A percentile compares a stretch with the other conserved stretches of the same genome.
Conservation (phyloP, 2,797 vertebrate genomes). For the Myotis pilosus region DNA sequence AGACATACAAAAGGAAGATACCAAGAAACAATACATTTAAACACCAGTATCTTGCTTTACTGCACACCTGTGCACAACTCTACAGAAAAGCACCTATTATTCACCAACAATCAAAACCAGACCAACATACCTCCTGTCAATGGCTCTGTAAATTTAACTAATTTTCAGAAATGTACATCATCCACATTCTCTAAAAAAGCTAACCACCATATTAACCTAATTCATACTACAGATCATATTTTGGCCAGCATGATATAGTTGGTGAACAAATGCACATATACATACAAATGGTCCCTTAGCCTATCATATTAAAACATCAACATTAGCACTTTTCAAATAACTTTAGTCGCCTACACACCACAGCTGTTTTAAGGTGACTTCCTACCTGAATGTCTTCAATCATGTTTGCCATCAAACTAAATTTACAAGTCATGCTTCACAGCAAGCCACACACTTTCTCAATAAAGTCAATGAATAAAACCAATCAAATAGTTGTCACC, state of each 20-base stretch:
- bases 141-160: constrained; percentile 93
- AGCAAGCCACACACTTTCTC: constrained; percentile 89
- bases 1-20: constrained; percentile 99
- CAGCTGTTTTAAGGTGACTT: constrained; percentile 92
- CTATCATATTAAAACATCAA: constrained; percentile 84
- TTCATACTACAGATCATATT: constrained; percentile 91
- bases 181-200: constrained; percentile 93
- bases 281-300: constrained; percentile 84
- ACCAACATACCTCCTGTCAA: constrained; percentile 96
- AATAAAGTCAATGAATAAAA: constrained; percentile 88
- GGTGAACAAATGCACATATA: constrained; percentile 91
- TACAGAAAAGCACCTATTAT: constrained; percentile 97
- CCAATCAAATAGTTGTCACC: constrained; percentile 92
- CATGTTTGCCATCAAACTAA: constrained; percentile 88
- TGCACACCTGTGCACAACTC: constrained; percentile 97
- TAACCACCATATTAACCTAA: constrained; percentile 94
- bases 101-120: constrained; percentile 98
- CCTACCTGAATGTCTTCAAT: constrained; percentile 91
- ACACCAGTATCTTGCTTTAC: constrained; percentile 97
- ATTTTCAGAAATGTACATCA: constrained; percentile 93
- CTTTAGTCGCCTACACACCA: constrained; percentile 87
- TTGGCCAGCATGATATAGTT: constrained; percentile 93
- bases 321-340: constrained; percentile 83
- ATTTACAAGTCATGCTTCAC: constrained; percentile 92
- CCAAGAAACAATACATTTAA: constrained; percentile 99